A percentile compares a stretch with the other conserved stretches of the same genome.
Conservation (phyloP, 2,888 invertebrate genomes). For the Vanessa cardui region DNA sequence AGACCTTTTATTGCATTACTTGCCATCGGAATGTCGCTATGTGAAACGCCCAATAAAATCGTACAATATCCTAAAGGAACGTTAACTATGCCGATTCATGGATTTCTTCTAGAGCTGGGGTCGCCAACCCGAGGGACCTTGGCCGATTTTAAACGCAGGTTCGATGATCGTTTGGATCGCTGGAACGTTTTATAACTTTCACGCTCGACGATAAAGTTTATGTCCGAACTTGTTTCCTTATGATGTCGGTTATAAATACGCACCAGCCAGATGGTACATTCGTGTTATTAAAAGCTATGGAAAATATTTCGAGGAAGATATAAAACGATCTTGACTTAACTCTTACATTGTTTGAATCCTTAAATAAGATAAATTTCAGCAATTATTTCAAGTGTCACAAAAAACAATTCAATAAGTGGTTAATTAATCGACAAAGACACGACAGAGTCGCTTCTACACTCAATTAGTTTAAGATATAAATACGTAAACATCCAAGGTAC, state of each 20-base stretch:
- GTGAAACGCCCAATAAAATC: slow-evolving; percentile 31
- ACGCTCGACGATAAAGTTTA: slow-evolving; percentile 72
- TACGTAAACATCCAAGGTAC: background rate
- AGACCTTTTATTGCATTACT: slow-evolving; percentile 66
- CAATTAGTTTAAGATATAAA: slow-evolving; percentile 2
- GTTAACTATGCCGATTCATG: slow-evolving; percentile 32
- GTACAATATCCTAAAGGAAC: slow-evolving; percentile 26
- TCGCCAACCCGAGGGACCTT: slow-evolving; percentile 74
- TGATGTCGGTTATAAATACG: slow-evolving; percentile 68
- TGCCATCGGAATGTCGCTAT: slow-evolving; percentile 35
- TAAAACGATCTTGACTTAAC: slow-evolving; percentile 19
- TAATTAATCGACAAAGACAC: background rate
- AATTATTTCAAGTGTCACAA: too few relatives aligned
- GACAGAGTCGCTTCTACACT: background rate
- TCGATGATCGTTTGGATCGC: slow-evolving; percentile 67
- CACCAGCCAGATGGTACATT: slow-evolving; percentile 61
- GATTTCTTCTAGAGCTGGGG: slow-evolving; percentile 48
- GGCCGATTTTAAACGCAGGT: slow-evolving; percentile 79
- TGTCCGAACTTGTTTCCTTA: slow-evolving; percentile 68
- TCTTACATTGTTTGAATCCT: background rate
- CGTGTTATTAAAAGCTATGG: slow-evolving; percentile 39
- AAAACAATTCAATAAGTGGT: background rate
- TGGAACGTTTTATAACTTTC: slow-evolving; percentile 67
- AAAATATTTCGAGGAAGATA: slow-evolving; percentile 35
- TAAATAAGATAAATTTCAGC: too few relatives aligned